A percentile compares a stretch with the other conserved stretches of the same genome.
These are phyloP conservation scores for Chrysina gloriosa DNA, from an alignment of 2,888 invertebrate species.

Conservation along the genomic window DNA sequence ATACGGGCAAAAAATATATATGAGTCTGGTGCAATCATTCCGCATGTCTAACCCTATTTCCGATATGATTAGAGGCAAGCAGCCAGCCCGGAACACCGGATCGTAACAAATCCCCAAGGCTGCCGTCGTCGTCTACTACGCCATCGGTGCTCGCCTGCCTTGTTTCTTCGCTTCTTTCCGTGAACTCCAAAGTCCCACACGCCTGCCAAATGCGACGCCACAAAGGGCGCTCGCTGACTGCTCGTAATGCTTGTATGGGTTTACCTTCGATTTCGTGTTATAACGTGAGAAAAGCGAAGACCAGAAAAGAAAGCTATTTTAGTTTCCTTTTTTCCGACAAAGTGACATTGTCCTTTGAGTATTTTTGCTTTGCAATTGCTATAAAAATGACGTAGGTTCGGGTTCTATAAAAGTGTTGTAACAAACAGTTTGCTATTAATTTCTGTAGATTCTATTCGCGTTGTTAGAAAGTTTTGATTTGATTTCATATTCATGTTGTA, in stretches of 20 bases:
- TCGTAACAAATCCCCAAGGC: slow-evolving; percentile 59
- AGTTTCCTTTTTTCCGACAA: background rate
- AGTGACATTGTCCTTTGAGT: background rate
- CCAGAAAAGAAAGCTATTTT: background rate
- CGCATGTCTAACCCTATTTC: slow-evolving; percentile 64
- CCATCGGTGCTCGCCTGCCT: slow-evolving; percentile 23
- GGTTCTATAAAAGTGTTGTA: too few species aligned
- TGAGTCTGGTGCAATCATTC: slow-evolving; percentile 61
- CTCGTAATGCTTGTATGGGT: slow-evolving; percentile 28
- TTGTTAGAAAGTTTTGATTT: too few species aligned
- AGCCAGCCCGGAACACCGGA: slow-evolving; percentile 54
- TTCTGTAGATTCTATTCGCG: too few species aligned
- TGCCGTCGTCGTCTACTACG: slow-evolving; percentile 33
- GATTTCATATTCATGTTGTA: too few species aligned
- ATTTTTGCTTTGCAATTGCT: too few species aligned
- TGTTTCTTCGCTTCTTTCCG: slow-evolving; percentile 14
- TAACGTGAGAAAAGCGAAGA: slow-evolving; percentile 27
- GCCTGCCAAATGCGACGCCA: slow-evolving; percentile 40
- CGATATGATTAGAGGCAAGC: slow-evolving; percentile 61
- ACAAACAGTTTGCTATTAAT: too few species aligned
- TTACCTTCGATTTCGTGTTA: slow-evolving; percentile 27
- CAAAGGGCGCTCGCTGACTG: slow-evolving; percentile 28
- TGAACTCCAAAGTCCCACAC: slow-evolving; percentile 11
- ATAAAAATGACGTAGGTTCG: too few species aligned
- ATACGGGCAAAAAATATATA: slow-evolving; percentile 45